Conservation (phyloP, 2,113 vertebrate genomes). For the Argyrosomus japonicus region DNA sequence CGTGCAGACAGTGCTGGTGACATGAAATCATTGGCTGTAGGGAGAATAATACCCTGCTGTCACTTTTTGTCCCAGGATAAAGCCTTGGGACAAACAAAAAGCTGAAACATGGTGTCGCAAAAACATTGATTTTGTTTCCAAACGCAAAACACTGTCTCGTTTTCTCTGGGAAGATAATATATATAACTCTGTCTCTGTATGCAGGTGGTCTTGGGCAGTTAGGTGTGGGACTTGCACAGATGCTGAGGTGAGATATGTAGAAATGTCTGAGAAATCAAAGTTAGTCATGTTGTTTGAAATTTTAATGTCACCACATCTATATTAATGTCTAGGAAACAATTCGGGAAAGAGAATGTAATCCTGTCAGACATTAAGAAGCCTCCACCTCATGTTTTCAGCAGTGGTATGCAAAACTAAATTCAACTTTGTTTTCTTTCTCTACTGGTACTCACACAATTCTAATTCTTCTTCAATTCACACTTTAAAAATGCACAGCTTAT, state of each 20-base stretch:
- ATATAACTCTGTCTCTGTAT: conserved; percentile 18
- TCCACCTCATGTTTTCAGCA: conserved; percentile 73
- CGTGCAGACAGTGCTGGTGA: conserved; percentile 64
- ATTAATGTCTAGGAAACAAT: conserved; percentile 75
- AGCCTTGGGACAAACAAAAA: conserved; percentile 67
- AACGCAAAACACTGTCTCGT: background rate
- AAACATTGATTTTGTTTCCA: conserved; percentile 38
- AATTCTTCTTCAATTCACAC: background rate
- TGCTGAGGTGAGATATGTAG: conserved; percentile 76
- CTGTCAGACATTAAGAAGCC: conserved; percentile 86
- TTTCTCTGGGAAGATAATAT: background rate
- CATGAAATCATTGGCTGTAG: conserved; percentile 52
- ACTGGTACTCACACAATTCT: background rate
- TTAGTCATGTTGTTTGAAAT: conserved; percentile 9
- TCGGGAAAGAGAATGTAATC: conserved; percentile 84
- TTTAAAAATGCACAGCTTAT: background rate
- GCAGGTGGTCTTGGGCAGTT: conserved; percentile 85
- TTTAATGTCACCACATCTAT: background rate
- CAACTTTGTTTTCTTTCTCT: background rate
- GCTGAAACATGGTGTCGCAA: conserved; percentile 12
- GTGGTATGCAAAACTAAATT: conserved; percentile 69
- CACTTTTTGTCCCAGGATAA: conserved; percentile 74
- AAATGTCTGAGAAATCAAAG: background rate
- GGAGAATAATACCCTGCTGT: conserved; percentile 69
- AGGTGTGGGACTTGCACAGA: conserved; percentile 82